Evolutionary conservation across 2,888 invertebrate genomes (phyloP).

Genomic region (Acrobasis suavella): DNA sequence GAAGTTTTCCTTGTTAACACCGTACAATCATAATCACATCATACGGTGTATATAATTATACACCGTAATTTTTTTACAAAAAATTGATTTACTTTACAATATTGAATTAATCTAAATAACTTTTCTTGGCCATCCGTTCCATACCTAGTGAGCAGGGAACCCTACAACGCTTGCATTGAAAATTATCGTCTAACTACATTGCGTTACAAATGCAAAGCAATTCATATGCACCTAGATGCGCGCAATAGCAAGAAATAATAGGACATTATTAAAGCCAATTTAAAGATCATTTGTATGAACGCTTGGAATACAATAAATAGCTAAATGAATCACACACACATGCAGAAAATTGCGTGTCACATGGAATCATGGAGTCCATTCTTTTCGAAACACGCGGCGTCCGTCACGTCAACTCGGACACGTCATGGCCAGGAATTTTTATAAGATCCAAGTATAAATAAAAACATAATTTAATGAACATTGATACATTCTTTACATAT

Average conservation of each 20-base stretch:
- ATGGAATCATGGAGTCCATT: neutral
- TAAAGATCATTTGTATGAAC: constrained; percentile 9
- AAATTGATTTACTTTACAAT: no score
- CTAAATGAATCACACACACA: neutral
- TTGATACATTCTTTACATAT: neutral
- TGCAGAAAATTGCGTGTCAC: constrained; percentile 4
- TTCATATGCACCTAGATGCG: neutral
- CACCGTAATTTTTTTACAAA: no score
- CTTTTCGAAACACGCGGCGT: neutral
- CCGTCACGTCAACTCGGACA: neutral
- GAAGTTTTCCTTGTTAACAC: no score
- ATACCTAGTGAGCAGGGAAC: no score
- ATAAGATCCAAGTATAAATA: neutral
- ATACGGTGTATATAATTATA: no score
- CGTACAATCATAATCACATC: no score
- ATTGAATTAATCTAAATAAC: no score
- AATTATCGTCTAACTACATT: constrained; percentile 5
- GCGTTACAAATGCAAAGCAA: constrained; percentile 14
- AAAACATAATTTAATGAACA: neutral
- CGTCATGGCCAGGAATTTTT: neutral
- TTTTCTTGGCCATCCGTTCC: no score
- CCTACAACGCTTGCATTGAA: neutral
- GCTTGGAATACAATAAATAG: constrained; percentile 15
- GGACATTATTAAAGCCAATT: constrained; percentile 18
- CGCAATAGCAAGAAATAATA: constrained; percentile 18